Conservation (phyloP, 2,113 vertebrate species). For the Salvator merianae region DNA sequence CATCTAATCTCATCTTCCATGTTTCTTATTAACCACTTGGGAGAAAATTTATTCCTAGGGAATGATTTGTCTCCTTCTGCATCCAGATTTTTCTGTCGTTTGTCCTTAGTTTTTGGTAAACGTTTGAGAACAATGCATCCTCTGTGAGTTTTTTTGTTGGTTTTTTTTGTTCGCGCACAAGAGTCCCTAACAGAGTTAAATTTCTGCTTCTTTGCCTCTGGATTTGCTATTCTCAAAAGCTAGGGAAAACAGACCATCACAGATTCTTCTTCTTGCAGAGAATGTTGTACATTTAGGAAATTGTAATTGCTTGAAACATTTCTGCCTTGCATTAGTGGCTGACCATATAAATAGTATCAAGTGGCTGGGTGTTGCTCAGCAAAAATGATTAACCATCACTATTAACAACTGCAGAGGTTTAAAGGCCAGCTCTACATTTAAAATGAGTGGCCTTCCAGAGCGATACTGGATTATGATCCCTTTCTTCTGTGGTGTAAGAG, state of each 20-base stretch:
- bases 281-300: background rate
- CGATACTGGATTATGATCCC: too few species aligned
- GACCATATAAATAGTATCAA: background rate
- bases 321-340: background rate
- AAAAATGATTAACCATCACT: background rate
- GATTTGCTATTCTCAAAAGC: background rate
- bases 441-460: too few species aligned
- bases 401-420: too few species aligned
- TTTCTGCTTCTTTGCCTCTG: background rate
- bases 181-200: background rate
- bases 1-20: slow-evolving; percentile 7
- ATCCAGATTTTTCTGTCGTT: background rate
- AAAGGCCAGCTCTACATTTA: too few species aligned
- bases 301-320: background rate
- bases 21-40: slow-evolving; percentile 1
- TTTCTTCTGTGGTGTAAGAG: too few species aligned
- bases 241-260: too few species aligned
- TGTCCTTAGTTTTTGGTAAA: background rate
- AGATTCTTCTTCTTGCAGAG: background rate
- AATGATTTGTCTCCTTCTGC: slow-evolving; percentile 1
- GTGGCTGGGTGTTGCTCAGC: background rate
- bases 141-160: background rate
- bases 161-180: background rate
- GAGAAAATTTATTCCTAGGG: slow-evolving; percentile 8
- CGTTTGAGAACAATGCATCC: background rate